phyloP scores from a whole-genome alignment of 2,113 vertebrate species.

The Spheniscus mendiculus region DNA sequence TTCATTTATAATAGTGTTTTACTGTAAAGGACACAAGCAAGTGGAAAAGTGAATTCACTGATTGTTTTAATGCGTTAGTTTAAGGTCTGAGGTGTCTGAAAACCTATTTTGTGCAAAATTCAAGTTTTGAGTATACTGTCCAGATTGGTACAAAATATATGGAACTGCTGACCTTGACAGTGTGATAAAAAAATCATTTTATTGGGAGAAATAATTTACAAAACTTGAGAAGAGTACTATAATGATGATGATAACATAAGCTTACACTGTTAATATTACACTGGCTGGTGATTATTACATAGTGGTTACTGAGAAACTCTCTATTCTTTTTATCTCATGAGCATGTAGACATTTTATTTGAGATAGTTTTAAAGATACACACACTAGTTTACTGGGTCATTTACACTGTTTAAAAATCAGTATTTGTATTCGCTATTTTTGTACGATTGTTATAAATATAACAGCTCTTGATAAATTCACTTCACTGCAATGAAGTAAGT shows the following conservation, averaged over 20 bases:
- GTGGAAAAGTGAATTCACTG: neutral
- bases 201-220: neutral
- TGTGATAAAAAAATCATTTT: neutral
- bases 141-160: neutral
- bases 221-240: neutral
- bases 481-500: neutral
- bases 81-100: neutral
- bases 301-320: neutral
- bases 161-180: neutral
- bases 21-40: neutral
- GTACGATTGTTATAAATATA: fast-evolving
- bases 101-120: neutral
- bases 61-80: neutral
- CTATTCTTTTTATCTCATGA: neutral
- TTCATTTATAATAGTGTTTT: neutral
- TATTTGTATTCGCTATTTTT: neutral
- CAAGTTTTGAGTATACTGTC: neutral
- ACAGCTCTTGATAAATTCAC: neutral
- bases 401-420: neutral
- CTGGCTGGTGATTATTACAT: neutral
- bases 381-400: neutral
- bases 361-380: neutral
- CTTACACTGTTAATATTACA: neutral
- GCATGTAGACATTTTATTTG: neutral
- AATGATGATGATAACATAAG: neutral